Base-by-base conservation (phyloP, 37 sponge, comb jelly and placozoan genomes). In the Trichoplax adhaerens region DNA sequence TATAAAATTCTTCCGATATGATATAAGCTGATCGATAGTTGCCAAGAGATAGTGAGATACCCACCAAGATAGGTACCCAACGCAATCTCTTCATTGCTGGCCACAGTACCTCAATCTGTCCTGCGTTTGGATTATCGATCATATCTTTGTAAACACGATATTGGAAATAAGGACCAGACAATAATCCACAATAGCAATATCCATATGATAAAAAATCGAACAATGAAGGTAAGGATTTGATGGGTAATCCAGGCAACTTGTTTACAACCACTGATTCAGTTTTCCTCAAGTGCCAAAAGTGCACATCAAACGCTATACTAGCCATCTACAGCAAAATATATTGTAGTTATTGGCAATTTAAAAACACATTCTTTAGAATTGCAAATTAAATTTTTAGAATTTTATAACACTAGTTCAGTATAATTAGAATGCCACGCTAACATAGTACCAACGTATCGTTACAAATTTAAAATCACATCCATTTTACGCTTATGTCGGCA, bases 81-180 rank as follows among this genome's bases (percentile, higher is more conserved):
- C 56, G 56, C 55, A 81, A 55, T 4, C 66, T 68, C 63, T 70
- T 58, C 10, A 69, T n/a, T 3, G 64, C 58, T 12, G 64, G 63
- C 55, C 50, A 2, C 50, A 58, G 4, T 7, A 71, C 75, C 49
- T 62, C 62, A n/a, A 83, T 48, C 3, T 58, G 61, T 0, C 52
- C n/a, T 5, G 58, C 55, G 56, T 76, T n/a, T 47, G 76, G 77
- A 3, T 76, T 56, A 48, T 48, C 57, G 0, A 81, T 54, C 52
- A 58, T 60, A 55, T 81, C 72, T 50, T 47, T 55, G 56, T 62
- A 83, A 50, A 65, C 66, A 51, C 48, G 64, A 49, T 57, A 68
- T 3, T 65, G 75, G 60, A 72, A 79, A 68, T 80, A 83, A 47
- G 84, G 84, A 3, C 84, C 84, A 60, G 75, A 80, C 29, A 83